These are phyloP conservation scores for Microplitis demolitor DNA, from an alignment of 1,140 invertebrate genomes.

Conservation along the genomic window DNA sequence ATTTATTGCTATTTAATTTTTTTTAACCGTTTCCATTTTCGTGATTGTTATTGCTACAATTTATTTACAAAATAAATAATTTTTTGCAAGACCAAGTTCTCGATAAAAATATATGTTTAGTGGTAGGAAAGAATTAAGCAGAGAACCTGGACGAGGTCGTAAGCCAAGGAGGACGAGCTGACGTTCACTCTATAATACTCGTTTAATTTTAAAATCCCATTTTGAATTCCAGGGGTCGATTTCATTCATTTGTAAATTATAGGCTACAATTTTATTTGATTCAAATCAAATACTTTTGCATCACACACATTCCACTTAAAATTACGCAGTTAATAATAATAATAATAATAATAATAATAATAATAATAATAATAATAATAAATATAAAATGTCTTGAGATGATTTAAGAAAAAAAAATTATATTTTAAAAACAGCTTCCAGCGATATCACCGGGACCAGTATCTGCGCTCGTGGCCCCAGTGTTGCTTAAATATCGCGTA, in stretches of 20 bases:
- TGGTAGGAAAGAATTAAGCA: neutral
- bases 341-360: neutral
- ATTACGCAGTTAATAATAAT: neutral
- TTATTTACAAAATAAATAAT: neutral
- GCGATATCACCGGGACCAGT: constrained; percentile 53
- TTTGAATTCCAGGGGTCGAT: constrained; percentile 3
- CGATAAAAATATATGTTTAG: too few relatives aligned
- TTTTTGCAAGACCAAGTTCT: neutral
- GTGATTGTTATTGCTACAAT: too few relatives aligned
- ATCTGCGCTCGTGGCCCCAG: constrained; percentile 60
- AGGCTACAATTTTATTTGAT: constrained; percentile 6
- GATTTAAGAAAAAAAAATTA: neutral
- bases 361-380: neutral
- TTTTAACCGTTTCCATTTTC: too few relatives aligned
- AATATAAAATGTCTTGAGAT: neutral
- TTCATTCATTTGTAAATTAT: constrained; percentile 20
- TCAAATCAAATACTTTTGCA: neutral
- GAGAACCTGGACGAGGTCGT: constrained; percentile 17
- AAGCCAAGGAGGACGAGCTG: constrained; percentile 29
- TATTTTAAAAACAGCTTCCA: constrained; percentile 41
- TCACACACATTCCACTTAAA: neutral
- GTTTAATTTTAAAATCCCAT: neutral
- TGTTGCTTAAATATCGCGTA: constrained; percentile 61
- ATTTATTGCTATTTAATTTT: too few relatives aligned
- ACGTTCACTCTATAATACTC: constrained; percentile 17